These are phyloP conservation scores for Thinocorus orbignyianus DNA, from an alignment of 2,113 vertebrate genomes.

Conservation along the genomic window DNA sequence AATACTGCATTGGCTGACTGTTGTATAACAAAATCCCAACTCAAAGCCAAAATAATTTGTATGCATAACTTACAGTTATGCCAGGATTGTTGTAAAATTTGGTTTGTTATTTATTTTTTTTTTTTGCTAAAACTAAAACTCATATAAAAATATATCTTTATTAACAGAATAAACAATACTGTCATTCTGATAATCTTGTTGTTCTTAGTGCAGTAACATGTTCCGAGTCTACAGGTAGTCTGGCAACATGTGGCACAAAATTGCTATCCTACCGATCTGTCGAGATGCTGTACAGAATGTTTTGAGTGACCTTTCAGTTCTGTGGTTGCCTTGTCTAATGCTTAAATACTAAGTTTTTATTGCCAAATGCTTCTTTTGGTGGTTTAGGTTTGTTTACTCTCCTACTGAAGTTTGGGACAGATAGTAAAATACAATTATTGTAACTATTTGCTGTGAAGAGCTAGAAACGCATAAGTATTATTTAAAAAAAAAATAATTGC, in stretches of 20 bases:
- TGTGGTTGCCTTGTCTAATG: neutral
- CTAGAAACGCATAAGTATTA: neutral
- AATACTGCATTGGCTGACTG: neutral
- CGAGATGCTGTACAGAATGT: neutral
- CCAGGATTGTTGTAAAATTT: neutral
- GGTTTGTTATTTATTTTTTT: neutral
- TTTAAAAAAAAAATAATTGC: neutral
- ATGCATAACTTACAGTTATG: neutral
- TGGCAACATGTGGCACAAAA: neutral
- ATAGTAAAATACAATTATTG: neutral
- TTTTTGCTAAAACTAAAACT: neutral
- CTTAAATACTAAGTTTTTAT: neutral
- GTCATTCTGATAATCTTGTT: neutral
- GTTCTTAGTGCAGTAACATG: neutral
- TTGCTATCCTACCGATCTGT: neutral
- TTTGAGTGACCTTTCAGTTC: neutral
- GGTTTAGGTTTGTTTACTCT: neutral
- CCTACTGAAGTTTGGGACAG: neutral
- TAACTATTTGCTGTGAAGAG: neutral
- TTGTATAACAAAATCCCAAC: neutral
- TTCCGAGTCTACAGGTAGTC: neutral
- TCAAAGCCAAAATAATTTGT: neutral
- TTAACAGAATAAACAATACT: neutral
- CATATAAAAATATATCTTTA: neutral
- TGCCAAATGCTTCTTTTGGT: neutral